These are phyloP conservation scores for Caenorhabditis doughertyi DNA, from an alignment of 2,888 invertebrate genomes.

Conservation along the genomic window DNA sequence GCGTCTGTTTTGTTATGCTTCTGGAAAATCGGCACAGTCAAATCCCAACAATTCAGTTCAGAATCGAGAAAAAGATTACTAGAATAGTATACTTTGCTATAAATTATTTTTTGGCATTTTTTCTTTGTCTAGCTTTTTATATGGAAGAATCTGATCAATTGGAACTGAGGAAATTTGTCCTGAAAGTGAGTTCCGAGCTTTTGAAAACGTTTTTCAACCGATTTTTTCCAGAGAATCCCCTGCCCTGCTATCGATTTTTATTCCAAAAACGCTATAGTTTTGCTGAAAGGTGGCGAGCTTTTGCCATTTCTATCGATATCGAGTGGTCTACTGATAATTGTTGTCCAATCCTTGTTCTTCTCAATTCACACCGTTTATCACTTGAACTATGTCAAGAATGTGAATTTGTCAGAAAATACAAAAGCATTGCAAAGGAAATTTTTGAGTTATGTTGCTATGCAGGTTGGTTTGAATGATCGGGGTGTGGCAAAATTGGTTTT, in stretches of 20 bases:
- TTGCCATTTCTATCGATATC: conserved; percentile 30
- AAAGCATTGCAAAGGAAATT: conserved; percentile 22
- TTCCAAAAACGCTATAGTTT: conserved; percentile 22
- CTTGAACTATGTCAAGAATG: not conserved
- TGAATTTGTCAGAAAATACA: conserved; percentile 3
- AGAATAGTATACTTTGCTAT: conserved; percentile 16
- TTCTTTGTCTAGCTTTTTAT: conserved; percentile 31
- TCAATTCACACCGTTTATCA: conserved; percentile 25
- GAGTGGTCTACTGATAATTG: not conserved
- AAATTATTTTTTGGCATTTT: conserved; percentile 12
- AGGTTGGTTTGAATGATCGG: not conserved
- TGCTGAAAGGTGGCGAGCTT: conserved; percentile 32
- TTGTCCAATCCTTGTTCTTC: conserved; percentile 18
- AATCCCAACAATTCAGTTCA: not conserved
- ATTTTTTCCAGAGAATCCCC: conserved; percentile 27
- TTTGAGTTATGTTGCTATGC: conserved; percentile 12
- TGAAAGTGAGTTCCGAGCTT: conserved; percentile 1
- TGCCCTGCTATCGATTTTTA: conserved; percentile 53
- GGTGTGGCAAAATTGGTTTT: not conserved
- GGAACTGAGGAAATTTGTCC: conserved; percentile 12
- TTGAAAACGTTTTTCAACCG: not conserved
- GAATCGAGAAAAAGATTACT: conserved; percentile 2
- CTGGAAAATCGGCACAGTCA: not conserved
- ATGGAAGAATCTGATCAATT: conserved; percentile 13
- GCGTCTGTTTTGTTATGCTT: not conserved